A percentile compares a stretch with the other conserved stretches of the same genome.
phyloP scores from a whole-genome alignment of 53 echinoderm and acorn worm genomes.

The Crossaster papposus region DNA sequence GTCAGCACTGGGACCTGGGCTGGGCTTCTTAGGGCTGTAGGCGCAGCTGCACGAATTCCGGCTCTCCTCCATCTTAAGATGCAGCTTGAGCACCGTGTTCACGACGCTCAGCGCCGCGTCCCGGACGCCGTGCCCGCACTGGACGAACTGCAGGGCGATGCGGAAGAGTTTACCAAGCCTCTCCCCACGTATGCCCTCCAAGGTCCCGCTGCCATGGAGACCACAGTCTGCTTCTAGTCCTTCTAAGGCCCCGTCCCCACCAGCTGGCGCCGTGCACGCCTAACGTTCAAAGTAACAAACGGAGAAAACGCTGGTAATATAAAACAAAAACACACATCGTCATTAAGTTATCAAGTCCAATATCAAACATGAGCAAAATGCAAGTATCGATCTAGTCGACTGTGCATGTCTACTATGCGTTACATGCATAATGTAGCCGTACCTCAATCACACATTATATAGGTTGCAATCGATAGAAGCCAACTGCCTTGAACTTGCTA shows the following conservation, averaged over 20 bases:
- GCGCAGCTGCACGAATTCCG: constrained; percentile 8
- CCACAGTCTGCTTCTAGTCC: constrained; percentile 29
- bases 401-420: neutral
- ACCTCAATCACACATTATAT: constrained; percentile 5
- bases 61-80: constrained; percentile 44
- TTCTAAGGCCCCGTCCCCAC: constrained; percentile 15
- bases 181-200: constrained; percentile 42
- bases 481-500: neutral
- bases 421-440: neutral
- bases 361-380: constrained; percentile 5
- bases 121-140: constrained; percentile 40
- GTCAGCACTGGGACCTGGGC: neutral
- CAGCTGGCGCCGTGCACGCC: constrained; percentile 63
- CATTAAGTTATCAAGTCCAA: neutral
- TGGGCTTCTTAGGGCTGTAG: constrained; percentile 5
- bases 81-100: constrained; percentile 51
- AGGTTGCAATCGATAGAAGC: neutral
- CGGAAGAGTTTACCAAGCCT: constrained; percentile 52
- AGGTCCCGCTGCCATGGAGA: constrained; percentile 16
- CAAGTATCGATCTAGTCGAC: constrained; percentile 12
- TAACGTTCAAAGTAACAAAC: constrained; percentile 33
- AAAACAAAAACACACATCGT: constrained; percentile 10
- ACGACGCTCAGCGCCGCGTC: constrained; percentile 52
- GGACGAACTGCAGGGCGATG: constrained; percentile 55
- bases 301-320: neutral